These are phyloP conservation scores for Neodiprion pinetum DNA, from an alignment of 1,140 invertebrate genomes.

Conservation along the genomic window DNA sequence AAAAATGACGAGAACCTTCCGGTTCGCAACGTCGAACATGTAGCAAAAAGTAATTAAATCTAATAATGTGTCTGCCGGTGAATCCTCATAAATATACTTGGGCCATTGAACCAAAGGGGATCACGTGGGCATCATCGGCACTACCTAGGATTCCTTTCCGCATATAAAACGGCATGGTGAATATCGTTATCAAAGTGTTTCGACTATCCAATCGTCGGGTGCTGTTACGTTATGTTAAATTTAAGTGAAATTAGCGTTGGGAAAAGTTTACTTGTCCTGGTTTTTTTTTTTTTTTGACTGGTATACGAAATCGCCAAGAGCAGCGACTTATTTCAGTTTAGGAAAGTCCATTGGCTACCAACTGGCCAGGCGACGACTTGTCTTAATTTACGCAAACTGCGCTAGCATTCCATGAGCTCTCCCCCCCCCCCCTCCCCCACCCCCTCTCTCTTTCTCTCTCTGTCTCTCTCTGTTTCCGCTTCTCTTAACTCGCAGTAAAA, in stretches of 20 bases:
- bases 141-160: not conserved
- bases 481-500: constrained; percentile 10
- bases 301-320: not conserved
- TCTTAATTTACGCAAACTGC: constrained; percentile 37
- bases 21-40: no score
- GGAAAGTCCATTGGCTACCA: not conserved
- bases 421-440: not conserved
- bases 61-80: not conserved
- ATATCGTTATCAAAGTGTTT: constrained; percentile 1
- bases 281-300: no score
- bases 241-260: no score
- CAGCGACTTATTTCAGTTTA: constrained; percentile 10
- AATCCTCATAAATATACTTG: constrained; percentile 1
- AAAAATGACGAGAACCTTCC: not conserved
- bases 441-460: not conserved
- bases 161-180: not conserved
- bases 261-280: no score
- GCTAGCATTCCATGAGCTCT: constrained; percentile 26
- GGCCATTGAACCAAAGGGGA: not conserved
- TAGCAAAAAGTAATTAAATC: not conserved
- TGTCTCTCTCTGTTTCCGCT: not conserved
- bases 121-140: not conserved
- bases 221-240: not conserved
- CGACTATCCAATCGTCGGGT: no score
- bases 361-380: constrained; percentile 25